A percentile compares a stretch with the other conserved stretches of the same genome.
These are phyloP conservation scores for Scaptomyza reducta DNA, from an alignment of 2,888 invertebrate species.

Conservation along the genomic window DNA sequence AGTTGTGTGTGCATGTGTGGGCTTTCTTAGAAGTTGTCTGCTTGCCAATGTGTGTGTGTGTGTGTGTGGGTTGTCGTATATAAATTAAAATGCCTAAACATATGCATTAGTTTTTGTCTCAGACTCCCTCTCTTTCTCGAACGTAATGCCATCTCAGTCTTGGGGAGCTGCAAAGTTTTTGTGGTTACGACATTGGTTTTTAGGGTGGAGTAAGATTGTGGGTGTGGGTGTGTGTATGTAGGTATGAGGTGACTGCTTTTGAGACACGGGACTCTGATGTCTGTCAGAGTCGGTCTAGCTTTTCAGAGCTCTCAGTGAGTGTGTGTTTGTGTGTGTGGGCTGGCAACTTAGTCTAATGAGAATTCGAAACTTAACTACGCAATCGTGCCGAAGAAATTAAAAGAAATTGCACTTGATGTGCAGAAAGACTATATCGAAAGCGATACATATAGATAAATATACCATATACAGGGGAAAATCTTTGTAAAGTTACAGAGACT, in stretches of 20 bases:
- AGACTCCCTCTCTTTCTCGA: conserved; percentile 18
- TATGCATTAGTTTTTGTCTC: conserved; percentile 82
- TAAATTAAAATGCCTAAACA: conserved; percentile 82
- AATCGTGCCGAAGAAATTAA: conserved; percentile 81
- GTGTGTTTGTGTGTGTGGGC: conserved; percentile 55
- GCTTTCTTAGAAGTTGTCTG: conserved; percentile 74
- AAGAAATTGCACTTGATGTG: conserved; percentile 76
- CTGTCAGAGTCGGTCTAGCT: conserved; percentile 73
- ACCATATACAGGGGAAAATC: not conserved
- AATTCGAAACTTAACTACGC: conserved; percentile 81
- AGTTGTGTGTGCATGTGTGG: conserved; percentile 54
- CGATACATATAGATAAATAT: conserved; percentile 12
- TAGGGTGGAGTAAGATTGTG: conserved; percentile 42
- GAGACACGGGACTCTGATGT: conserved; percentile 37
- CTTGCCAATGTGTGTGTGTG: conserved; percentile 17
- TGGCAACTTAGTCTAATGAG: conserved; percentile 81
- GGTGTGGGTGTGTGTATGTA: conserved; percentile 15
- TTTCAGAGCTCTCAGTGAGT: conserved; percentile 44
- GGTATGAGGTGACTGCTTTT: conserved; percentile 5
- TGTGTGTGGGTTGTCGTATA: conserved; percentile 69
- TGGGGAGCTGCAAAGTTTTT: conserved; percentile 72
- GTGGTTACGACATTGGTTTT: conserved; percentile 79
- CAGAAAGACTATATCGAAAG: conserved; percentile 47
- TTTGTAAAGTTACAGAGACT: conserved; percentile 28
- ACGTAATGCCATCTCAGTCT: conserved; percentile 44